Percentiles rank a stretch among this genome's conserved stretches.
Conservation (phyloP, 1,140 invertebrate species). For the Hyposmocoma kahamanoa region DNA sequence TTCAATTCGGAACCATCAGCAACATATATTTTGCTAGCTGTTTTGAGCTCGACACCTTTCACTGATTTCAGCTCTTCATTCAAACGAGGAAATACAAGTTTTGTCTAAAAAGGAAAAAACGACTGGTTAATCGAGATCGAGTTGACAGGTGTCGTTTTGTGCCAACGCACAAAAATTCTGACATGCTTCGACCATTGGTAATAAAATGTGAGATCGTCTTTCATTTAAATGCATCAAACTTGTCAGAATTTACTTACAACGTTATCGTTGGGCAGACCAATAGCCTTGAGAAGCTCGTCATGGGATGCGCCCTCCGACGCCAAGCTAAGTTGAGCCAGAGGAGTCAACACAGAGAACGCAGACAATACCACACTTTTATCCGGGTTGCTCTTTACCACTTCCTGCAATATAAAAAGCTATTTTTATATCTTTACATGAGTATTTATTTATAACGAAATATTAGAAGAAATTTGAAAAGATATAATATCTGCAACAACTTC, state of each 20-base stretch:
- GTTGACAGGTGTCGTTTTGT: no score
- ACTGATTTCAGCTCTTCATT: slow-evolving; percentile 17
- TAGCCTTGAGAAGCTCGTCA: slow-evolving; percentile 38
- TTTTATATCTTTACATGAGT: no score
- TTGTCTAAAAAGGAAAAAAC: slow-evolving; percentile 26
- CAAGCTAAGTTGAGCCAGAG: slow-evolving; percentile 35
- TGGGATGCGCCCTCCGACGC: slow-evolving; percentile 44
- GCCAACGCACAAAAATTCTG: no score
- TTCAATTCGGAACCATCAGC: slow-evolving; percentile 12
- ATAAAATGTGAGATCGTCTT: no score
- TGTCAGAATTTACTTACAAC: no score
- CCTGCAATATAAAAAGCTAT: slow-evolving; percentile 31
- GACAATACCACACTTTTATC: slow-evolving; percentile 41
- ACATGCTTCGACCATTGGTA: no score
- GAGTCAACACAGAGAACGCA: slow-evolving; percentile 45
- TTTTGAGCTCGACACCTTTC: slow-evolving; percentile 25
- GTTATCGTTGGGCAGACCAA: slow-evolving; percentile 42
- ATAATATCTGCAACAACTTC: neutral
- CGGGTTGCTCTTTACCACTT: slow-evolving; percentile 34
- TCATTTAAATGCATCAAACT: no score
- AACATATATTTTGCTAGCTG: slow-evolving; percentile 28
- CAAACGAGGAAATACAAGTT: slow-evolving; percentile 22
- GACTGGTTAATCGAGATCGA: neutral
- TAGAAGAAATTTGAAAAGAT: neutral
- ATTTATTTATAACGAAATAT: neutral